phyloP scores from a whole-genome alignment of 35 echinoderm and acorn worm species.

The Anneissia japonica region DNA sequence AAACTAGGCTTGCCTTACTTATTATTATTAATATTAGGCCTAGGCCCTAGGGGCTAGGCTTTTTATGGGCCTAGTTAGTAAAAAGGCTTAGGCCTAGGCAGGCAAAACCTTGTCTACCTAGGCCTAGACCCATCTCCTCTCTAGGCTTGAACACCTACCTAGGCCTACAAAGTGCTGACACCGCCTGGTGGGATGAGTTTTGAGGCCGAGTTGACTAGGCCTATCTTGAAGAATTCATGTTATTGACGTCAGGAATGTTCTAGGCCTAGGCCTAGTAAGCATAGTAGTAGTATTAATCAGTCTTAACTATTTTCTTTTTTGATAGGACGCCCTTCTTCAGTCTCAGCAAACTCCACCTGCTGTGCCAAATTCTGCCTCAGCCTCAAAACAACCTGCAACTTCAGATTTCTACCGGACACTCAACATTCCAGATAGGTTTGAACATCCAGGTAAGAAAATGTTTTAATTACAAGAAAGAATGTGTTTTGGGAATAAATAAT shows the following conservation, averaged over 20 bases:
- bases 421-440: slow-evolving; percentile 90
- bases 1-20: background rate
- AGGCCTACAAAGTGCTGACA: too few relatives aligned
- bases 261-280: background rate
- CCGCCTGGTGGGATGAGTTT: too few relatives aligned
- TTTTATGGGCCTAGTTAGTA: background rate
- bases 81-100: background rate
- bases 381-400: slow-evolving; percentile 22
- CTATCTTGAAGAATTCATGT: background rate
- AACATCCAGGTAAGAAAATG: slow-evolving; percentile 81
- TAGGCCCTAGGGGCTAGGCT: background rate
- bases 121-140: too few relatives aligned
- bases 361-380: background rate
- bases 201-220: too few relatives aligned
- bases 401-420: slow-evolving; percentile 80
- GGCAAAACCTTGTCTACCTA: background rate
- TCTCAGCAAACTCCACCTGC: background rate
- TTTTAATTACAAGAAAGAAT: too few relatives aligned
- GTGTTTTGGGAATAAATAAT: too few relatives aligned
- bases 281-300: background rate
- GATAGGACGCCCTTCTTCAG: background rate
- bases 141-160: too few relatives aligned
- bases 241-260: background rate
- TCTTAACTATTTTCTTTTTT: background rate
- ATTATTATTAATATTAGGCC: background rate